Percentiles rank a stretch among this genome's conserved stretches.
Evolutionary conservation across 1,140 invertebrate species (phyloP).

Genomic region (Alviniconcha marisindica): DNA sequence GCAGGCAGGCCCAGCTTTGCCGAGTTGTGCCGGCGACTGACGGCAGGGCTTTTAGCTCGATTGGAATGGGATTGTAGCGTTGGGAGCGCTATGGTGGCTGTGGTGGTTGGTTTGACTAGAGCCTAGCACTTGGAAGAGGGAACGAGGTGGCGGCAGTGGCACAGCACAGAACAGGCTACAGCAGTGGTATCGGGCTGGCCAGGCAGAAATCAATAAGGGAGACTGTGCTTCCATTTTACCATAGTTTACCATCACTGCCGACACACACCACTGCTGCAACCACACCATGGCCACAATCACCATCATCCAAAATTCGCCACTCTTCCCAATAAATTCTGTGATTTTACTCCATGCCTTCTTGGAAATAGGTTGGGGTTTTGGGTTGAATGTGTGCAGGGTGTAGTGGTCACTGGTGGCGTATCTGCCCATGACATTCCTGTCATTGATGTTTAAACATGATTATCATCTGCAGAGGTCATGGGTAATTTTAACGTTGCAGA

Average conservation of each 20-base stretch:
- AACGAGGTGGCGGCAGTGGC: constrained; percentile 19
- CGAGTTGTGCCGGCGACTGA: constrained; percentile 35
- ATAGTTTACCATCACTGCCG: constrained; percentile 36
- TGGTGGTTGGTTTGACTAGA: constrained; percentile 22
- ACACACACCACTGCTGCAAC: not conserved
- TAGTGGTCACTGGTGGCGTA: no score
- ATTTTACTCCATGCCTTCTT: no score
- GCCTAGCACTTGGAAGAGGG: constrained; percentile 16
- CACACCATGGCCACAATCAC: constrained; percentile 22
- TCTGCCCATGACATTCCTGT: no score
- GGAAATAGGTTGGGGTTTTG: no score
- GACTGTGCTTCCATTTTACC: constrained; percentile 39
- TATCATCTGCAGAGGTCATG: no score
- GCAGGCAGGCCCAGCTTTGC: constrained; percentile 33
- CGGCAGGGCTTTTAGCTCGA: not conserved
- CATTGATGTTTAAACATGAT: no score
- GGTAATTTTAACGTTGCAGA: no score
- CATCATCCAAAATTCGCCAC: no score
- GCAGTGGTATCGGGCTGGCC: constrained; percentile 30
- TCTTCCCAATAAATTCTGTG: no score
- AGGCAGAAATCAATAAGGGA: constrained; percentile 40
- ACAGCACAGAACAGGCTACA: constrained; percentile 21
- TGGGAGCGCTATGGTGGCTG: not conserved
- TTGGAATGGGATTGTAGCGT: not conserved
- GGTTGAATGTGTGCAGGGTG: no score